These are phyloP conservation scores for Lytechinus pictus DNA, from an alignment of 35 echinoderm and acorn worm genomes.

Conservation along the genomic window DNA sequence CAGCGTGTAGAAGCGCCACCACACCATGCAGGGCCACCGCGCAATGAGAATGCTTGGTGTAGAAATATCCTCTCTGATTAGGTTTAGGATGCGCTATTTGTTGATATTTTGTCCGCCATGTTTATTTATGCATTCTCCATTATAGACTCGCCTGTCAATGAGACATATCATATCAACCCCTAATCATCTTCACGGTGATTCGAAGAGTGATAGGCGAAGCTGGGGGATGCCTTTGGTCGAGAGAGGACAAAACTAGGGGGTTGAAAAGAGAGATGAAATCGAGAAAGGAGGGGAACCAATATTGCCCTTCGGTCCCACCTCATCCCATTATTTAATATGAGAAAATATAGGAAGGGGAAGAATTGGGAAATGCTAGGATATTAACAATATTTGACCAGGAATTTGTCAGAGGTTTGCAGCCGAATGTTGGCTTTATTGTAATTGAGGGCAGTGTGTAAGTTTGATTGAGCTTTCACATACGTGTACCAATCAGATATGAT, in stretches of 20 bases:
- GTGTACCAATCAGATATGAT: too few species aligned
- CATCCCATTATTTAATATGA: too few species aligned
- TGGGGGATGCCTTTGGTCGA: background rate
- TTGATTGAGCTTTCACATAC: too few species aligned
- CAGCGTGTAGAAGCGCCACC: background rate
- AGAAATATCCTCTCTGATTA: constrained; percentile 9
- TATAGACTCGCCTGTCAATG: constrained; percentile 43
- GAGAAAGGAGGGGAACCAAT: background rate
- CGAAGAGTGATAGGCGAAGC: constrained; percentile 29
- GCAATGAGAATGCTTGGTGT: background rate
- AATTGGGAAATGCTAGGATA: too few species aligned
- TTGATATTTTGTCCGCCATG: constrained; percentile 33
- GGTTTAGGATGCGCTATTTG: background rate
- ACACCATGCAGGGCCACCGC: background rate
- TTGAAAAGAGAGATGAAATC: background rate
- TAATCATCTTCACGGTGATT: constrained; percentile 18
- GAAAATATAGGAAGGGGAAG: too few species aligned
- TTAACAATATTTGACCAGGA: too few species aligned
- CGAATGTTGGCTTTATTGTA: too few species aligned
- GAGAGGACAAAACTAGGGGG: background rate
- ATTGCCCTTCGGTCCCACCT: too few species aligned
- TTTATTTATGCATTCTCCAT: constrained; percentile 22
- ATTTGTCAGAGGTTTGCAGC: too few species aligned
- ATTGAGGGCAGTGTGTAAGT: too few species aligned
- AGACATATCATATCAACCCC: constrained; percentile 27